Evolutionary conservation across 2,888 invertebrate species (phyloP).

Genomic region (Ectropis crepuscularia): DNA sequence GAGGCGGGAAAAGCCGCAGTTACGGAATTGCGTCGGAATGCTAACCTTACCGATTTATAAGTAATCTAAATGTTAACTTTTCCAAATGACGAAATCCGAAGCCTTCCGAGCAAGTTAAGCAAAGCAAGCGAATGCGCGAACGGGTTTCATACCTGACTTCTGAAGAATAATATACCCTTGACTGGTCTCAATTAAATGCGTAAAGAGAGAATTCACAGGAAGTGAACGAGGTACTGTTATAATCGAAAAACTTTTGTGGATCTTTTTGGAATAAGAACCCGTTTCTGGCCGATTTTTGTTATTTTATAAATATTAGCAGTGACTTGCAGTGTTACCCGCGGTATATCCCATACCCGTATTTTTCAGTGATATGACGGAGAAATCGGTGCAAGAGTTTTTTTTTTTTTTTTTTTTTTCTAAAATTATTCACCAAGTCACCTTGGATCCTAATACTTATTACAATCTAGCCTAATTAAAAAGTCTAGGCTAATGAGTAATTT

Average conservation of each 20-base stretch:
- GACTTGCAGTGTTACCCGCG: no score
- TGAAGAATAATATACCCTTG: slow-evolving; percentile 11
- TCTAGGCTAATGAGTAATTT: no score
- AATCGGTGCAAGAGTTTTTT: no score
- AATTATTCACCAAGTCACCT: no score
- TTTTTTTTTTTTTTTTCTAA: no score
- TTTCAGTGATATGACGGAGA: no score
- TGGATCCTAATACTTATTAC: no score
- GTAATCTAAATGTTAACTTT: slow-evolving; percentile 6
- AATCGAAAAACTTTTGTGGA: not conserved
- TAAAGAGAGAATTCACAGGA: slow-evolving; percentile 4
- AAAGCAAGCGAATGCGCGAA: slow-evolving; percentile 2
- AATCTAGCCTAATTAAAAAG: no score
- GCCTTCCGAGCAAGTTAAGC: not conserved
- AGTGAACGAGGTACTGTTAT: not conserved
- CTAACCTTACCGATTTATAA: not conserved
- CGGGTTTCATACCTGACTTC: slow-evolving; percentile 8
- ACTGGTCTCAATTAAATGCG: slow-evolving; percentile 6
- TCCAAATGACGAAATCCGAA: slow-evolving; percentile 6
- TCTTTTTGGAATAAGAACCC: not conserved
- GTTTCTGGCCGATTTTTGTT: not conserved
- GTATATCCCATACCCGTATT: no score
- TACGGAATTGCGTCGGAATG: not conserved
- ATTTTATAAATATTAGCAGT: no score
- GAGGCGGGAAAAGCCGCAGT: no score